Conservation (phyloP, 2,113 vertebrate species). For the Nycticorax nycticorax region DNA sequence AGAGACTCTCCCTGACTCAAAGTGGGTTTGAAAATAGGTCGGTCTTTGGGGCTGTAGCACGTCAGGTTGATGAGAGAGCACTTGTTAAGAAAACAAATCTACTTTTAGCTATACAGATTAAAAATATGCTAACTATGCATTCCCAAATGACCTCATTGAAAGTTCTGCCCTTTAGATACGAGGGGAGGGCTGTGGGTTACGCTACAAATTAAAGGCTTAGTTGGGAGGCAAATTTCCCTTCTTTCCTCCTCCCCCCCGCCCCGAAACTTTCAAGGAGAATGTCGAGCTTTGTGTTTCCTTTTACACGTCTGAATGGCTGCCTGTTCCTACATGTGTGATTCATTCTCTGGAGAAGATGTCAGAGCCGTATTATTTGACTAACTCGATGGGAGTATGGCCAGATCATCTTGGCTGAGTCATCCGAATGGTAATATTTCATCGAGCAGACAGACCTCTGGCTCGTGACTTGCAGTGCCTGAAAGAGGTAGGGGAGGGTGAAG, state of each 20-base stretch:
- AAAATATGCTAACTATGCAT: background rate
- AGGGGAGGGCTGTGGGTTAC: background rate
- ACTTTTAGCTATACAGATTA: background rate
- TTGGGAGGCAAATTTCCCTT: background rate
- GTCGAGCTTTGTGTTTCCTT: background rate
- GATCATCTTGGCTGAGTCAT: background rate
- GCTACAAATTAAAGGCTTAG: background rate
- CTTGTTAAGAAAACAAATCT: background rate
- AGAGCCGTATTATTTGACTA: background rate
- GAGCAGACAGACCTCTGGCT: background rate
- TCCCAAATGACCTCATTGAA: background rate
- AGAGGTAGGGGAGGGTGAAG: background rate
- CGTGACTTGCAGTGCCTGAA: accelerated
- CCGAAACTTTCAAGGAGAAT: background rate
- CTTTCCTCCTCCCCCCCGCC: background rate
- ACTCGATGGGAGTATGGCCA: background rate
- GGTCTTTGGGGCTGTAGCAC: background rate
- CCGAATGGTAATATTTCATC: background rate
- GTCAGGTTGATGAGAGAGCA: background rate
- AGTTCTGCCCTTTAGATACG: background rate
- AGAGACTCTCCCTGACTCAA: background rate
- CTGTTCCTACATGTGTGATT: background rate
- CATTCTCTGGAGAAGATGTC: background rate
- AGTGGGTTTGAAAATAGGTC: background rate
- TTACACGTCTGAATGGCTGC: background rate